Conservation (phyloP, 2,113 vertebrate genomes). For the Seriola dumerili region DNA sequence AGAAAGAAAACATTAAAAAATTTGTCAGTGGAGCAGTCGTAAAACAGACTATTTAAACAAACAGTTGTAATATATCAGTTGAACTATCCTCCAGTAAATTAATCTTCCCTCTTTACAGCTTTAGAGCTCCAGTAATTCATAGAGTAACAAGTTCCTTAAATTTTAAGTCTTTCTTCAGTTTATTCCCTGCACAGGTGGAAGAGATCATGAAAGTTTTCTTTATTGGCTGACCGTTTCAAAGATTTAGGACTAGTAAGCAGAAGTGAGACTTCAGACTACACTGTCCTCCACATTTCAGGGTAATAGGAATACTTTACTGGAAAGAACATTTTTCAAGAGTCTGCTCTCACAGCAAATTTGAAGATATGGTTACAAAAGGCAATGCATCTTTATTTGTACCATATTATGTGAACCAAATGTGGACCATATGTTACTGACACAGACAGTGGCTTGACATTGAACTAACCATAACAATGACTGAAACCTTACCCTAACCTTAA, state of each 20-base stretch:
- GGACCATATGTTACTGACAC: constrained; percentile 46
- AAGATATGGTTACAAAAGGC: constrained; percentile 53
- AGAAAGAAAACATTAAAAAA: constrained; percentile 38
- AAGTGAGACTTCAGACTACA: constrained; percentile 34
- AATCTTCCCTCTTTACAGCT: constrained; percentile 23
- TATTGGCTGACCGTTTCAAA: constrained; percentile 33
- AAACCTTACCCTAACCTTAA: constrained; percentile 5
- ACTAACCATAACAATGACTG: constrained; percentile 25
- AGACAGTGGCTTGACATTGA: constrained; percentile 34
- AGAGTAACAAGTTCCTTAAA: constrained; percentile 23
- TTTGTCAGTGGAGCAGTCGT: constrained; percentile 7
- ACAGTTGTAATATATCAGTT: constrained; percentile 22
- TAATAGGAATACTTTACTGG: constrained; percentile 46
- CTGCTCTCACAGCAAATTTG: constrained; percentile 41
- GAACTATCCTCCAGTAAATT: constrained; percentile 29
- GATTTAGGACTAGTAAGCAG: constrained; percentile 43
- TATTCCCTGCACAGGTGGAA: constrained; percentile 37
- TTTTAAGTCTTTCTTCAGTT: constrained; percentile 10
- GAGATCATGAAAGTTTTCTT: constrained; percentile 45
- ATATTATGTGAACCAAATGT: constrained; percentile 65
- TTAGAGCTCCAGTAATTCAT: constrained; percentile 3
- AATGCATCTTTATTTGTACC: constrained; percentile 63
- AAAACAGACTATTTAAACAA: constrained; percentile 40
- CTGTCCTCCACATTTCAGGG: constrained; percentile 38
- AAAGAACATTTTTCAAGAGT: constrained; percentile 36